Evolutionary conservation across 2,113 vertebrate genomes (phyloP), one percentile per base, ranked within the genome.

Genomic region (Neotoma lepida): DNA sequence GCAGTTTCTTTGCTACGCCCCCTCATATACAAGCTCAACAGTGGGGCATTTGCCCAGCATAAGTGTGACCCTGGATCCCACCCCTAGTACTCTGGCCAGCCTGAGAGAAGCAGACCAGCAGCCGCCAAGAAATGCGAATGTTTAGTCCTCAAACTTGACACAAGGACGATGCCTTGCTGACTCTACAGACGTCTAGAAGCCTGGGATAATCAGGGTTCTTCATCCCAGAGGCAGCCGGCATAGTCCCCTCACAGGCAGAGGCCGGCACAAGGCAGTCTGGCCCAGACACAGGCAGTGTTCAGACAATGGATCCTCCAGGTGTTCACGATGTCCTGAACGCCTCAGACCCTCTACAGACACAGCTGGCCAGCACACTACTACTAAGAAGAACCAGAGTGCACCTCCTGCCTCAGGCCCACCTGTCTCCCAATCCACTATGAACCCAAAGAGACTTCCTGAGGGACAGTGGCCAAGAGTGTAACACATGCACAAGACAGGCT

Each of bases 101-200:
- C 77, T 33, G 4, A 39, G 54, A 39, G 18, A 35, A 3, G 1
- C 58, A 10, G 5, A 4, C 70, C 12, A 30, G 39, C 35, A 1
- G 22, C n/a, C 30, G 9, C 4, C 2, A 9, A 0, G 4, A 49
- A 46, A 20, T 9, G 44, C 39, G 51, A 61, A 22, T 0, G 14
- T 13, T 2, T 2, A 4, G 4, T 17, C 88, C 46, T 49, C 46
- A 20, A 33, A 30, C 30, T 1, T 39, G n/a, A 17, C 8, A 46
- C 1, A 39, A 18, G 13, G 51, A 30, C 18, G 30, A 71, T 58
- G 87, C 85, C 64, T 39, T 1, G 12, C 85, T 39, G 64, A 51
- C 84, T 51, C 80, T 61, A 33, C 39, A 41, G 41, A 10, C 26
- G 33, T n/a, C 33, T 56, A 20, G 28, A 39, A 33, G 0, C 22